Conservation (phyloP, 2,888 invertebrate species). For the Diogma glabrata region DNA sequence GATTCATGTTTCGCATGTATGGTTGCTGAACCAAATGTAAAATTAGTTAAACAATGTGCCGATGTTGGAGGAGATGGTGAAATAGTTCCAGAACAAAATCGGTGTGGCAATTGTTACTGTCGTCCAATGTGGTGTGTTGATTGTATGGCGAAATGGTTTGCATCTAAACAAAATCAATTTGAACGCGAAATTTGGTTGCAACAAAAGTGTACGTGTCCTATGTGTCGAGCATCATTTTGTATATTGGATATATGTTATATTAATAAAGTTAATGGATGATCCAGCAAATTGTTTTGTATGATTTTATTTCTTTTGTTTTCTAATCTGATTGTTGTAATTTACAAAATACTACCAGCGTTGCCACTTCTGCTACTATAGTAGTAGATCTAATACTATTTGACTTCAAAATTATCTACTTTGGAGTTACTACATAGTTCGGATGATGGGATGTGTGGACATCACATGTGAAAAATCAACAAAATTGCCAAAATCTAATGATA, state of each 20-base stretch:
- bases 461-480: too few relatives aligned
- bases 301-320: too few relatives aligned
- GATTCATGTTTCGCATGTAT: constrained; percentile 86
- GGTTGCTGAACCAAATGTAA: constrained; percentile 65
- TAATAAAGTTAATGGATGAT: constrained; percentile 16
- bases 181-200: constrained; percentile 65
- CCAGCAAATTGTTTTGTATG: too few relatives aligned
- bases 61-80: constrained; percentile 36
- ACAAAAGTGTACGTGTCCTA: constrained; percentile 76
- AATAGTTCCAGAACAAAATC: constrained; percentile 30
- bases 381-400: too few relatives aligned
- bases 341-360: too few relatives aligned
- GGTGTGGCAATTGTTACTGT: constrained; percentile 49
- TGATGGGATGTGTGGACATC: too few relatives aligned
- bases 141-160: constrained; percentile 82
- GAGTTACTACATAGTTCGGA: too few relatives aligned
- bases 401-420: too few relatives aligned
- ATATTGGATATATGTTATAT: constrained; percentile 63
- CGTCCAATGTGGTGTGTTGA: constrained; percentile 83
- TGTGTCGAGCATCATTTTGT: constrained; percentile 76
- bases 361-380: too few relatives aligned
- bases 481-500: too few relatives aligned
- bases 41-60: constrained; percentile 59
- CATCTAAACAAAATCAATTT: constrained; percentile 61
- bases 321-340: too few relatives aligned